phyloP scores from a whole-genome alignment of 2,888 invertebrate genomes.

The Drosophila kambysellisi region DNA sequence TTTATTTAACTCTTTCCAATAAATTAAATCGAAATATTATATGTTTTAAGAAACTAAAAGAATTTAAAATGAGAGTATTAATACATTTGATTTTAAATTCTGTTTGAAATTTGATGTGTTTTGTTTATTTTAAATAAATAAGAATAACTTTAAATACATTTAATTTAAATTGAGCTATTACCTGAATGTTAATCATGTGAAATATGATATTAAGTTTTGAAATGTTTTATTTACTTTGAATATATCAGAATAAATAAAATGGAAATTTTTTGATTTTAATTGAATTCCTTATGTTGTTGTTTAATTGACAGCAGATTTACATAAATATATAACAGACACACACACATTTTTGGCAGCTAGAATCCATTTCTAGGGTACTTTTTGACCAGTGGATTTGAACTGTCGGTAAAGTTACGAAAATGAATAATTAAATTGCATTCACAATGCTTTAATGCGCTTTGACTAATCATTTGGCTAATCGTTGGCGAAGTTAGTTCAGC shows the following conservation, averaged over 20 bases:
- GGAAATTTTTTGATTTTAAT: neutral
- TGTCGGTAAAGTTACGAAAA: neutral
- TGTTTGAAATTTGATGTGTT: neutral
- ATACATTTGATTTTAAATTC: neutral
- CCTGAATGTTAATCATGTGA: neutral
- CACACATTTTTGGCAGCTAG: neutral
- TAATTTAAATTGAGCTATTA: neutral
- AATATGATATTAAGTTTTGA: neutral
- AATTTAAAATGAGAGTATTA: neutral
- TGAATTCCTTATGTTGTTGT: neutral
- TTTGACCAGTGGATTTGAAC: constrained; percentile 3
- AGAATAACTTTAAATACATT: too few relatives aligned
- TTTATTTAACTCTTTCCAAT: neutral
- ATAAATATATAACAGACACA: neutral
- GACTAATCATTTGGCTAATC: constrained; percentile 19
- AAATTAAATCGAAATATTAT: neutral
- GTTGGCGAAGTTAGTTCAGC: constrained; percentile 14
- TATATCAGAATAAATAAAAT: neutral
- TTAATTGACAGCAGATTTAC: neutral
- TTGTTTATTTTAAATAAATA: neutral
- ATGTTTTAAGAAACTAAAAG: neutral
- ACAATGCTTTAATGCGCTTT: constrained; percentile 29
- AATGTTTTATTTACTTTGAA: neutral
- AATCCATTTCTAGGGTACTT: constrained; percentile 10
- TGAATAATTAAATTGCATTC: constrained; percentile 47